Evolutionary conservation across 2,797 vertebrate genomes (phyloP).

Genomic region (Halcyon smyrnensis): DNA sequence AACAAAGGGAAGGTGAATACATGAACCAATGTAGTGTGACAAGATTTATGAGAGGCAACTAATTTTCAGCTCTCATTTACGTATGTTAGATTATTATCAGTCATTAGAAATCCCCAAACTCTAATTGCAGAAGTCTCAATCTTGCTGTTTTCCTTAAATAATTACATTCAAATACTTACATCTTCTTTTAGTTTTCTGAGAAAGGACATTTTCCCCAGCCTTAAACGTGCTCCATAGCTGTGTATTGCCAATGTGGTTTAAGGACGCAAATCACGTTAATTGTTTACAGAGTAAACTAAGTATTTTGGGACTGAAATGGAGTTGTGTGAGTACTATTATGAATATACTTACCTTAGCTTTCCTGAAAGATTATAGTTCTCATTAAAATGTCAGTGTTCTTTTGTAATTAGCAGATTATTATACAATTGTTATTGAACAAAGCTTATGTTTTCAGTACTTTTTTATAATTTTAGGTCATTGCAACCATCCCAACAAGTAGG

Average conservation of each 20-base stretch:
- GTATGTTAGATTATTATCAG: neutral
- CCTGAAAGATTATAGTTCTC: neutral
- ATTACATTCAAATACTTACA: neutral
- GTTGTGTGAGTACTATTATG: neutral
- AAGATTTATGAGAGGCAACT: neutral
- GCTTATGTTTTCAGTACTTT: conserved; percentile 53
- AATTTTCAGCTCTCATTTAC: neutral
- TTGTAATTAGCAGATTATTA: neutral
- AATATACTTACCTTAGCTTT: neutral
- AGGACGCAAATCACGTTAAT: neutral
- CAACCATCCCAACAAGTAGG: conserved; percentile 91
- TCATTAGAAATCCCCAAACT: neutral
- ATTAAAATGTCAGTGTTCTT: neutral
- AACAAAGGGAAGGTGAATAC: neutral
- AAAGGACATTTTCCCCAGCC: neutral
- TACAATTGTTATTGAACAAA: neutral
- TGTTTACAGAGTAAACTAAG: neutral
- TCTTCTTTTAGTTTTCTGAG: neutral
- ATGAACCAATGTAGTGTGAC: neutral
- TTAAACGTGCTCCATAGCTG: neutral
- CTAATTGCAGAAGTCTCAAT: neutral
- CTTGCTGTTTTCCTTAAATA: neutral
- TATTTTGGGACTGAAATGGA: neutral
- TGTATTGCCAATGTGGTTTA: neutral
- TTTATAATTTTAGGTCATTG: conserved; percentile 87